phyloP scores from a whole-genome alignment of 2,888 invertebrate genomes.

The Meghimatium bilineatum region DNA sequence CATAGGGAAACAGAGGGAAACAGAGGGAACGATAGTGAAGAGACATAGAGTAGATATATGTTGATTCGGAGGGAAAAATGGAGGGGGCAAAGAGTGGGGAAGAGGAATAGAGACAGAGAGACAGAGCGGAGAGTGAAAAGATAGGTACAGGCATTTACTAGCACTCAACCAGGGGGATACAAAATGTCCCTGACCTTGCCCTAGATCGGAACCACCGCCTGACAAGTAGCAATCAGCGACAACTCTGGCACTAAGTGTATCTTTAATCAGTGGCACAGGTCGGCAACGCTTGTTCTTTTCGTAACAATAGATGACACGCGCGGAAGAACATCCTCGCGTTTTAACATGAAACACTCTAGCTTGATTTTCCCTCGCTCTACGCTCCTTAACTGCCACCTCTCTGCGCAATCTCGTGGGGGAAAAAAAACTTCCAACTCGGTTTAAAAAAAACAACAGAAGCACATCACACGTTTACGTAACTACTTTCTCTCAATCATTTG shows the following conservation, averaged over 20 bases:
- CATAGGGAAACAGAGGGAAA: too few relatives aligned
- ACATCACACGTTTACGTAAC: too few relatives aligned
- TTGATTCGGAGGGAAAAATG: too few relatives aligned
- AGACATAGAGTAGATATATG: too few relatives aligned
- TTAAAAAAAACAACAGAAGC: too few relatives aligned
- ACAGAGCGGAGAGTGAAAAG: neutral
- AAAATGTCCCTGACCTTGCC: neutral
- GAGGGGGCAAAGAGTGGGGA: too few relatives aligned
- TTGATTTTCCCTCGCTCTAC: neutral
- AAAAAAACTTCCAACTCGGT: neutral
- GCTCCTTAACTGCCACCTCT: neutral
- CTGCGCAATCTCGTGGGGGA: neutral
- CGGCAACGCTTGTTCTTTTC: neutral
- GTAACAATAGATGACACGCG: neutral
- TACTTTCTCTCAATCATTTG: too few relatives aligned
- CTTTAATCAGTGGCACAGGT: conserved; percentile 10
- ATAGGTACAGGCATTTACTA: neutral
- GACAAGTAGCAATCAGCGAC: neutral
- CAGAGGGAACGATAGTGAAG: too few relatives aligned
- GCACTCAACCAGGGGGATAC: neutral
- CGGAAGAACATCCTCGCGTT: neutral
- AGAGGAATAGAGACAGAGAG: neutral
- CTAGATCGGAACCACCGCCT: neutral
- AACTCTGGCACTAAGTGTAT: neutral
- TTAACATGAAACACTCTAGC: neutral